These are phyloP conservation scores for Tyria jacobaeae DNA, from an alignment of 2,888 invertebrate genomes.

Conservation along the genomic window DNA sequence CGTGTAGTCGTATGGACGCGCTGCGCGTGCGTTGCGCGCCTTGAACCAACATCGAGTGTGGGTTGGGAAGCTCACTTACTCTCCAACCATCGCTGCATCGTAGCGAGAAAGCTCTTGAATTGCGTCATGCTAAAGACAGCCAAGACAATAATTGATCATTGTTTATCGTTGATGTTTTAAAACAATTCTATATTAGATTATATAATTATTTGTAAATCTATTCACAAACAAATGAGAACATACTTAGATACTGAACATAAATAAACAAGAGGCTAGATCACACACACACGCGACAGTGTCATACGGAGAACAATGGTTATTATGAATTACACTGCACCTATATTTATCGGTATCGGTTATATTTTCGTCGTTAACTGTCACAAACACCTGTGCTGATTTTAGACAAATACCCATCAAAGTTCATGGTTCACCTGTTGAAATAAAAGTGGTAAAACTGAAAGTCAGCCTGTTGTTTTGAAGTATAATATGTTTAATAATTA, in stretches of 20 bases:
- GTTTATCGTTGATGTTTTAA: neutral
- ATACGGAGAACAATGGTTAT: too few species aligned
- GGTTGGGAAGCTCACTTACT: conserved; percentile 39
- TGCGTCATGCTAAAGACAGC: conserved; percentile 36
- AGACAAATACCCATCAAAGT: too few species aligned
- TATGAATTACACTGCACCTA: too few species aligned
- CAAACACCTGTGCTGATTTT: too few species aligned
- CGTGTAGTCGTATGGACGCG: conserved; percentile 8
- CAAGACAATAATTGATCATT: neutral
- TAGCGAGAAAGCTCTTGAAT: conserved; percentile 63
- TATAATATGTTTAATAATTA: too few species aligned
- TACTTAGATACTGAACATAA: neutral
- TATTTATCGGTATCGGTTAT: too few species aligned
- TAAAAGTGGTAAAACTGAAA: too few species aligned
- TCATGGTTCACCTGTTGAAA: too few species aligned
- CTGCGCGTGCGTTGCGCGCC: conserved; percentile 47
- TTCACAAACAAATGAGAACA: neutral
- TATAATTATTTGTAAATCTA: neutral
- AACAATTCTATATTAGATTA: neutral
- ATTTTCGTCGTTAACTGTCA: too few species aligned
- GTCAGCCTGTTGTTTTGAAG: too few species aligned
- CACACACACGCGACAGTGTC: neutral
- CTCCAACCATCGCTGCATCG: conserved; percentile 18
- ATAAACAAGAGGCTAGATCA: neutral
- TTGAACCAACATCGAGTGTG: conserved; percentile 34